Conservation (phyloP, 2,888 invertebrate genomes). For the Orthosia cruda region DNA sequence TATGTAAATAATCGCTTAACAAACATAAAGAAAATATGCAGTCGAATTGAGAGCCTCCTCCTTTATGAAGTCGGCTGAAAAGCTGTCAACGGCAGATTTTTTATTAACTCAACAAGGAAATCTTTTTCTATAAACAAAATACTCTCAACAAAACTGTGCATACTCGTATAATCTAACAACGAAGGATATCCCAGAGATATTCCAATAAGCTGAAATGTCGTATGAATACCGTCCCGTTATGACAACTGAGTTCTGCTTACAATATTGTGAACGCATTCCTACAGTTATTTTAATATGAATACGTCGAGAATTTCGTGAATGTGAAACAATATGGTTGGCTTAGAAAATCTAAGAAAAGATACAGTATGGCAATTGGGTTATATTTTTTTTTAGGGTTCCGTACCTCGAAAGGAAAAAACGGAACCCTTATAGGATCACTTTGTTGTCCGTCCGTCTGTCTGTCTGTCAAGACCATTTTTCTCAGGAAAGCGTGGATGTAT, state of each 20-base stretch:
- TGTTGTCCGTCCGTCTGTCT: no score
- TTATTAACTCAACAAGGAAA: not conserved
- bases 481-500: no score
- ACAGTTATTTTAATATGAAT: slow-evolving; percentile 54
- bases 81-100: not conserved
- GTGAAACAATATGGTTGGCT: slow-evolving; percentile 8
- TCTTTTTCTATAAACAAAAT: not conserved
- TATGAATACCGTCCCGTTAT: slow-evolving; percentile 40
- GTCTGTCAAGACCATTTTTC: no score
- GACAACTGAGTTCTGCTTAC: slow-evolving; percentile 36
- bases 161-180: not conserved
- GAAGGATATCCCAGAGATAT: slow-evolving; percentile 27
- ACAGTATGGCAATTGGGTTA: no score
- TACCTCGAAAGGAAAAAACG: no score
- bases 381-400: no score
- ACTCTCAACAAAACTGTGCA: not conserved
- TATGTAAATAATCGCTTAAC: no score
- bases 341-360: not conserved
- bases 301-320: slow-evolving; percentile 6
- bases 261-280: slow-evolving; percentile 36
- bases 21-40: no score
- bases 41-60: no score
- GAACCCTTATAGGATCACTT: no score
- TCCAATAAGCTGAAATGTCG: slow-evolving; percentile 49
- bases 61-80: no score